Percentiles rank a stretch among this genome's conserved stretches.
phyloP scores from a whole-genome alignment of 2,113 vertebrate genomes.

The Bos taurus region ARS-UCD2.0 NC_037356.1:23081001-23081500 shows the following conservation, averaged over 20 bases:
- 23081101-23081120: background rate
- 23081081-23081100: background rate
- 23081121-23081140: background rate
- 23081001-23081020: background rate
- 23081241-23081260: background rate
- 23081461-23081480: background rate
- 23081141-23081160: background rate
- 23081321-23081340: background rate
- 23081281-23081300: background rate
- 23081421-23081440: background rate
- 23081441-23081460: background rate
- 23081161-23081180: background rate
- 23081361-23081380: background rate
- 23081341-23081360: background rate
- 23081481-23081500: background rate
- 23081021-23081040: background rate
- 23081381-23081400: fast-evolving
- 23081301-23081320: background rate
- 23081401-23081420: background rate
- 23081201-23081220: background rate
- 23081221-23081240: background rate
- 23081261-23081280: background rate
- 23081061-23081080: background rate
- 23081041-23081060: background rate
- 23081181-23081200: background rate